Base-by-base conservation (phyloP, 2,888 invertebrate species). In the Malthinus seriepunctatus region DNA sequence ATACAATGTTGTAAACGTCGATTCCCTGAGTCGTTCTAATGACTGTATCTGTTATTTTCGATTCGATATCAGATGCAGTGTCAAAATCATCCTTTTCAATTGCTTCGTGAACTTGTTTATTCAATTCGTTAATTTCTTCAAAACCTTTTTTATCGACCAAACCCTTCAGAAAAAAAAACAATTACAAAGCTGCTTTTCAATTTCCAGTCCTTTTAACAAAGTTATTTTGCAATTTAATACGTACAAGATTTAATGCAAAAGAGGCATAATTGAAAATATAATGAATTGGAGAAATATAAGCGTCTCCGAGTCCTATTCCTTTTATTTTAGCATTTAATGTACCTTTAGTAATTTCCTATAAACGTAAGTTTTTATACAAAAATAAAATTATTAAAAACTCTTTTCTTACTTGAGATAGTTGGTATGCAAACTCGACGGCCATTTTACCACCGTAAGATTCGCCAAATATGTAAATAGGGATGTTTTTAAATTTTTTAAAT, bases 391-490 rank as follows among this genome's bases (percentile, higher is more conserved):
- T 11, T 32, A 53, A 23, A 56, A 51, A 8, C 37, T 48, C 48
- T n/a, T 32, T 31, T 15, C 53, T 67, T 73, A 86, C 87, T 77
- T 83, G 80, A 55, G 80, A 72, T 75, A 88, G 81, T 52, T 79
- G 74, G 71, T 82, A 75, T 7, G 89, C 92, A 75, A 95, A 93
- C 70, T 92, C 92, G 0, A 90, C 86, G 0, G 91, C 89, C 93
- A 95, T 95, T 80, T 95, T 96, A 1, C 95, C 95, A 11, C 95
- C 95, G 76, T 95, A 95, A 0, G 94, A 94, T 76, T 96, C 94
- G 15, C 89, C 90, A 71, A 92, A 90, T 60, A 95, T 91, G 73
- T 94, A 95, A 33, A 93, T 80, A 0, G 93, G 90, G 0, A 89
- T 84, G 8, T 78, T 80, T 74, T 85, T 83, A 71, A 94, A 94